These are phyloP conservation scores for Muscicapa adusta DNA, from an alignment of 2,113 vertebrate genomes.

Conservation along the genomic window DNA sequence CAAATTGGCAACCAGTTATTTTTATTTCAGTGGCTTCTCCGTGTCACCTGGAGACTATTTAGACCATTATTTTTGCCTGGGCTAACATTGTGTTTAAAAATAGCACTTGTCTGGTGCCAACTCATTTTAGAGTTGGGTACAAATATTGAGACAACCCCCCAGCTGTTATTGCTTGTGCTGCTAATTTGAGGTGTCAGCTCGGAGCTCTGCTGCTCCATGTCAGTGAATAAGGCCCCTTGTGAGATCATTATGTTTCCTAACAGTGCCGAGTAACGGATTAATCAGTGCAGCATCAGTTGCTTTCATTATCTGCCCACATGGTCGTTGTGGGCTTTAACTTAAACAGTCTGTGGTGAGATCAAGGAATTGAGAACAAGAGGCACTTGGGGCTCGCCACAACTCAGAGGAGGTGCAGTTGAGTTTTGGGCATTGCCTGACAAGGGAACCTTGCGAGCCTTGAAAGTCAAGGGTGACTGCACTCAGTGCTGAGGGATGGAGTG, in stretches of 20 bases:
- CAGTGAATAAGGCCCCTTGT: slow-evolving; percentile 66
- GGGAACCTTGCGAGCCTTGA: background rate
- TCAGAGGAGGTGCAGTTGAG: background rate
- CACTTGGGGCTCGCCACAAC: background rate
- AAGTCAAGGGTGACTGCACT: background rate
- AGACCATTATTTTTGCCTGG: slow-evolving; percentile 64
- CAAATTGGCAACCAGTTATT: slow-evolving; percentile 54
- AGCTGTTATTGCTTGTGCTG: slow-evolving; percentile 73
- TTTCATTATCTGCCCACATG: slow-evolving; percentile 63
- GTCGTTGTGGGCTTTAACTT: slow-evolving; percentile 65
- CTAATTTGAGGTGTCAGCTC: slow-evolving; percentile 75
- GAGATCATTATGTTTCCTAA: slow-evolving; percentile 71
- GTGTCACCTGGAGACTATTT: slow-evolving; percentile 72
- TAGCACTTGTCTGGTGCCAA: slow-evolving; percentile 55
- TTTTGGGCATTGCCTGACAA: background rate
- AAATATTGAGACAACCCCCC: slow-evolving; percentile 77
- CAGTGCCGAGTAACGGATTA: slow-evolving; percentile 60
- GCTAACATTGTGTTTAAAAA: slow-evolving; percentile 70
- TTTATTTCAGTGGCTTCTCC: slow-evolving; percentile 64
- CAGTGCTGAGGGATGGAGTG: background rate
- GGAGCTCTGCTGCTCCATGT: slow-evolving; percentile 46
- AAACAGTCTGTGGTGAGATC: slow-evolving; percentile 44
- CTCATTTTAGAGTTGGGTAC: slow-evolving; percentile 65
- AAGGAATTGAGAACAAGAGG: background rate
- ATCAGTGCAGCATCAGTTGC: slow-evolving; percentile 70